These are phyloP conservation scores for Diploscapter pachys DNA, from an alignment of 1,140 invertebrate genomes.

Conservation along the genomic window DNA sequence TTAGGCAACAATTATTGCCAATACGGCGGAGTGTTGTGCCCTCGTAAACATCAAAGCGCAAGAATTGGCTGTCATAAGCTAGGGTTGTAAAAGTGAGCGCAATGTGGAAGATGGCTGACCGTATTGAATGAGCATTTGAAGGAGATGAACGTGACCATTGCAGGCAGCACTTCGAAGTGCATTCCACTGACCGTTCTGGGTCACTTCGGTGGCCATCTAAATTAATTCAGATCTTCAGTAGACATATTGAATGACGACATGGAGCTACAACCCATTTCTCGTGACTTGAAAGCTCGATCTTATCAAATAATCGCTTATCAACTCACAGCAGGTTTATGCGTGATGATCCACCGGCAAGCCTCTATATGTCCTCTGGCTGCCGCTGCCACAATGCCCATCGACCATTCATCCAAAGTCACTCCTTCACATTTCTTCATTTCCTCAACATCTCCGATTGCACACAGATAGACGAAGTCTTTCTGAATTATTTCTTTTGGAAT, in stretches of 20 bases:
- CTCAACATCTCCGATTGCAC: slow-evolving; percentile 28
- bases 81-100: no score
- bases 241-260: no score
- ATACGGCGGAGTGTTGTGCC: neutral
- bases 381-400: slow-evolving; percentile 18
- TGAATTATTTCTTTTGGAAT: slow-evolving; percentile 22
- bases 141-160: slow-evolving; percentile 20
- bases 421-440: neutral
- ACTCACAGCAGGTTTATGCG: no score
- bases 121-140: slow-evolving; percentile 24
- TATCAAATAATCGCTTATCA: no score
- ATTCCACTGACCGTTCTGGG: slow-evolving; percentile 25
- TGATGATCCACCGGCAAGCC: slow-evolving; percentile 18
- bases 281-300: no score
- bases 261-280: no score
- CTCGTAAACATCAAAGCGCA: no score
- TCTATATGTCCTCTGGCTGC: slow-evolving; percentile 32
- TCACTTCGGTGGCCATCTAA: neutral
- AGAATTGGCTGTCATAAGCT: no score
- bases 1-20: slow-evolving; percentile 19
- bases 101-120: slow-evolving; percentile 5
- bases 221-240: slow-evolving; percentile 11
- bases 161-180: slow-evolving; percentile 38
- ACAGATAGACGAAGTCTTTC: slow-evolving; percentile 34
- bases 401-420: no score